These are phyloP conservation scores for Lithobates pipiens DNA, from an alignment of 2,797 vertebrate genomes.

Conservation along the genomic window DNA sequence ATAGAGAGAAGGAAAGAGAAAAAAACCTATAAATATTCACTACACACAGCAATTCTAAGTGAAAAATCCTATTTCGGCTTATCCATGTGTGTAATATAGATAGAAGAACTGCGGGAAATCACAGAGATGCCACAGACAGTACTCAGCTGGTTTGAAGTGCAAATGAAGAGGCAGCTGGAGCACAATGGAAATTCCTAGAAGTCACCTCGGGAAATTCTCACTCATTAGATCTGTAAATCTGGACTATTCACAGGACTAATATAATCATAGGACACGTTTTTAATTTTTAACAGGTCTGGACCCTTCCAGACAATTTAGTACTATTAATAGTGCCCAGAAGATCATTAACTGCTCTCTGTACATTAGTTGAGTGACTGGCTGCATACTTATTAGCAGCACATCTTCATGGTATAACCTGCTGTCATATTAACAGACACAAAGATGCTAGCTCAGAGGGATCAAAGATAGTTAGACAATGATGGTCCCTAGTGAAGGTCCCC, in stretches of 20 bases:
- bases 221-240: constrained; percentile 55
- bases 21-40: not conserved
- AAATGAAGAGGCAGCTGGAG: constrained; percentile 40
- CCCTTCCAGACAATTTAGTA: constrained; percentile 40
- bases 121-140: not conserved
- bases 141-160: constrained; percentile 28
- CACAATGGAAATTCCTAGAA: constrained; percentile 31
- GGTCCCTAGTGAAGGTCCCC: too few species aligned
- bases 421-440: not conserved
- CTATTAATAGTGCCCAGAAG: constrained; percentile 32
- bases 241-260: constrained; percentile 32
- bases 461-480: not conserved
- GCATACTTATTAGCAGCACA: constrained; percentile 11
- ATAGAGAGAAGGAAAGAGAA: too few species aligned
- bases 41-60: not conserved
- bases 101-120: not conserved
- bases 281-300: constrained; percentile 39
- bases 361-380: constrained; percentile 14
- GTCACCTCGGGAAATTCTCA: constrained; percentile 10
- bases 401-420: constrained; percentile 7
- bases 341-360: constrained; percentile 29
- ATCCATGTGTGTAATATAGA: constrained; percentile 2
- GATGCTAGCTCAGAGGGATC: not conserved
- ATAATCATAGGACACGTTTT: constrained; percentile 35
- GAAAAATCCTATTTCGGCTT: not conserved